Conservation (phyloP, 2,888 invertebrate species). For the Dynastes hyllus region DNA sequence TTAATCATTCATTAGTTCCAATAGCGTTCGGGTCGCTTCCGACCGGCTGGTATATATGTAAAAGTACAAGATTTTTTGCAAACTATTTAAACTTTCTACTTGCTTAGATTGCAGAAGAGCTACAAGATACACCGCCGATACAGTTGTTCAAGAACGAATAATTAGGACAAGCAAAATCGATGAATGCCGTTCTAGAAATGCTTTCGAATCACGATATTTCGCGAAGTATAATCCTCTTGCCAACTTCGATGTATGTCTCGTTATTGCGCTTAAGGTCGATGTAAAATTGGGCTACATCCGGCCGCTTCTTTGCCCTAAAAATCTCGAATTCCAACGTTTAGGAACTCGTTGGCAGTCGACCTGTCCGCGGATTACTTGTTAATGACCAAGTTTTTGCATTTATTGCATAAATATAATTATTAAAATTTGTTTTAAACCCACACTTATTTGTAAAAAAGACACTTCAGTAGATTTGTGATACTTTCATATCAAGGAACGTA, state of each 20-base stretch:
- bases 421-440: no score
- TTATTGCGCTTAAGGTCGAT: conserved; percentile 12
- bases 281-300: conserved; percentile 30
- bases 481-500: no score
- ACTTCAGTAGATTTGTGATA: no score
- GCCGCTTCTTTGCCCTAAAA: conserved; percentile 1
- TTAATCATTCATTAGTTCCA: no score
- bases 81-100: conserved; percentile 20
- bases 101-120: conserved; percentile 26
- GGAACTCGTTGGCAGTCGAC: background rate
- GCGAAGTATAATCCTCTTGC: conserved; percentile 23
- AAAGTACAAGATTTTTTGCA: conserved; percentile 1
- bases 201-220: conserved; percentile 35
- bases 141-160: conserved; percentile 35
- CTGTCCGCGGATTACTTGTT: no score
- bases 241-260: conserved; percentile 14
- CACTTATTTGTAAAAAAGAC: no score
- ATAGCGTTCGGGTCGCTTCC: no score
- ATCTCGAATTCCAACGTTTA: background rate
- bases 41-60: no score
- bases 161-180: conserved; percentile 40
- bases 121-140: conserved; percentile 19
- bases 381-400: no score
- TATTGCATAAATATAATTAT: no score
- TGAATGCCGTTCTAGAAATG: conserved; percentile 39